Base-by-base conservation (phyloP, 2,888 invertebrate genomes). In the Plusia festucae region DNA sequence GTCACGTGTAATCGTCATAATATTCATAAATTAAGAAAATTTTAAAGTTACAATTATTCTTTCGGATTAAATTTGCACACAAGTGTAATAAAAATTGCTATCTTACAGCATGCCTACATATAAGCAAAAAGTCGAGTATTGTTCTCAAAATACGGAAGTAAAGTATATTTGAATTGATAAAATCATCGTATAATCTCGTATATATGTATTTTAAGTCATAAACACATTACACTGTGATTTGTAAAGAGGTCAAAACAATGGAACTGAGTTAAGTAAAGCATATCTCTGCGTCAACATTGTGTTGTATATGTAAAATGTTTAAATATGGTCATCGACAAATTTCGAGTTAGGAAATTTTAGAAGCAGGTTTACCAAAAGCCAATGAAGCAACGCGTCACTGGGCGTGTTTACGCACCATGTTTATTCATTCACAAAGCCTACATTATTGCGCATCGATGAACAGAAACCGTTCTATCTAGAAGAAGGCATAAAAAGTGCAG, bases 381-480 rank as follows among this genome's bases (percentile, higher is more conserved):
- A 82, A 74, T 84, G 77, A 81, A 78, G 73, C 68, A 79, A 77
- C 82, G 84, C 85, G 78, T 86, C 86, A 85, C 82, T 89, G 85
- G 85, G 82, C 83, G 83, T 91, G 85, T 91, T 91, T 89, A 84
- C 84, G 81, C 76, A 79, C 79, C 78, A 78, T 84, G 82, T 88
- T 88, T 89, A 85, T 88, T 85, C 89, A 89, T 90, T 90, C 84
- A 93, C 89, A 91, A 92, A 88, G 88, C 85, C 81, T 85, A 82
- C 76, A 84, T 90, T 90, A 91, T 87, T 88, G 86, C 88, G 90
- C 91, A 82, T 85, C 85, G 86, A 83, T 90, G 90, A 85, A 82
- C 86, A 85, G 82, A 84, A 86, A 82, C 82, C 84, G 83, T 82
- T 83, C 77, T 80, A 82, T 83, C 75, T 82, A 83, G 72, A 82